A percentile compares a stretch with the other conserved stretches of the same genome.
phyloP scores from a whole-genome alignment of 2,797 vertebrate genomes.

The Micromesistius poutassou region DNA sequence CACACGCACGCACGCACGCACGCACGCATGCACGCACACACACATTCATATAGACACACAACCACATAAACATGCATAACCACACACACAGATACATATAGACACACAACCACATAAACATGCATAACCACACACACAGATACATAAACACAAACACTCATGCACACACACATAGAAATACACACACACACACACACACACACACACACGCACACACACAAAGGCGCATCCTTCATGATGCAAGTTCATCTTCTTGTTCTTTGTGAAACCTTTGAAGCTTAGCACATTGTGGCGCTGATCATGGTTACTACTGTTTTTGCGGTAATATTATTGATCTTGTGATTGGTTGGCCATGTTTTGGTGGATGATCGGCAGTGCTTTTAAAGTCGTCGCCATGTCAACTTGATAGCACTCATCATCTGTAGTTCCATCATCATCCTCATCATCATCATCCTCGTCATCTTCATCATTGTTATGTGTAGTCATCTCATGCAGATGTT shows the following conservation, averaged over 20 bases:
- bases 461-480: neutral
- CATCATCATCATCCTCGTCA: neutral
- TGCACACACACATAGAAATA: neutral
- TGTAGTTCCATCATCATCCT: neutral
- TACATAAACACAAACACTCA: neutral
- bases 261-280: no score
- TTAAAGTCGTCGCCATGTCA: neutral
- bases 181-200: neutral
- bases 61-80: no score
- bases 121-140: no score
- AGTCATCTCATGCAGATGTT: neutral
- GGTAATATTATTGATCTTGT: no score
- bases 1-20: no score
- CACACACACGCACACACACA: slow-evolving; percentile 3
- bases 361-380: neutral
- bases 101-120: no score
- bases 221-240: neutral
- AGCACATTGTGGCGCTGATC: no score
- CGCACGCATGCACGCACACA: no score
- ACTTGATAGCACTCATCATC: neutral
- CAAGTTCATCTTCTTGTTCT: neutral
- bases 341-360: no score
- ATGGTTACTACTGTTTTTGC: neutral
- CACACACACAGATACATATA: no score
- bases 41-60: no score